Base-by-base conservation (phyloP, 2,888 invertebrate species). In the Drosophila monieri region DNA sequence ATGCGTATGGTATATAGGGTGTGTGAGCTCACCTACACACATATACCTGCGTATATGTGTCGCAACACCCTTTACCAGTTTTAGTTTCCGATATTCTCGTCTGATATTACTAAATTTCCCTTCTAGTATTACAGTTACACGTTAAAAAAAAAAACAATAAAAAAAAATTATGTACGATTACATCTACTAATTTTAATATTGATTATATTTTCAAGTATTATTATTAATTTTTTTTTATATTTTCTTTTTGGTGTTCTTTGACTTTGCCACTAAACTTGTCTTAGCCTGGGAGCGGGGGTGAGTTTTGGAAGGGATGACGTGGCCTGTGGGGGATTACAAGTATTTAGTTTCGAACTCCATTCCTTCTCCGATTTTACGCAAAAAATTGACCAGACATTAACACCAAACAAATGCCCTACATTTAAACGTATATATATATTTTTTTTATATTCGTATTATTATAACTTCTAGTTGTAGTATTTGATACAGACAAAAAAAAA, bases 331-430 rank as follows among this genome's bases (percentile, higher is more conserved):
- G 27, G 32, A 30, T 18, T 39, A 49, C 39, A 18, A 35, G 18
- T 8, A 14, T 23, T 9, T 18, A 49, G 15, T 12, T 25, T 10
- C 3, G 14, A 18, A 18, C 18, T 18, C 18, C 18, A 18, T 18
- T 18, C 18, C 18, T 35, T 44, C 25, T 14, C 37, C 37, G 3
- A 15, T 39, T 18, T 27, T 57, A 37, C 52, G 64, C 64, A 64
- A 64, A 79, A 85, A 80, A 80, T 80, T 80, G 80, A 80, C 80
- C 79, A 74, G 74, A 80, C 73, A 80, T 79, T 44, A 79, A 83
- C 84, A 77, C 65, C 62, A 76, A 81, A 76, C 76, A 66, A 74
- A 72, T 83, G 54, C 53, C 76, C 83, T 85, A 84, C 68, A 51
- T n/a, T 66, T 47, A 58, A 47, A 59, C 67, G 74, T 69, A 67